Conservation (phyloP, 2,113 vertebrate genomes). For the Poeciliopsis turrubarensis region DNA sequence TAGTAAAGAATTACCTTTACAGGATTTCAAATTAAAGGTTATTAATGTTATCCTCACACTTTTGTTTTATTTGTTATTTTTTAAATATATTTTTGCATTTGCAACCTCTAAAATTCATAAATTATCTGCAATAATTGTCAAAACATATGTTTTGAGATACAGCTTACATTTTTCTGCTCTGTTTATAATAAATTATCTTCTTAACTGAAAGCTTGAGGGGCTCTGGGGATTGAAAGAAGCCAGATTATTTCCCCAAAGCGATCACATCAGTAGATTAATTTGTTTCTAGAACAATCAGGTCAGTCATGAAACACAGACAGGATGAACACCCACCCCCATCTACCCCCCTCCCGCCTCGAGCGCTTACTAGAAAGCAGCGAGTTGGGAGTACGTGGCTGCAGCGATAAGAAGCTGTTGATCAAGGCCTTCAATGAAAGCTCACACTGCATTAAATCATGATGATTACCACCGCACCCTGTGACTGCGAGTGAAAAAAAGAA, state of each 20-base stretch:
- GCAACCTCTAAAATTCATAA: too few species aligned
- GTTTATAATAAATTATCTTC: not conserved
- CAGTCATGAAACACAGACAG: not conserved
- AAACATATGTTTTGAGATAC: too few species aligned
- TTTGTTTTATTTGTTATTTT: too few species aligned
- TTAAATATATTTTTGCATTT: too few species aligned
- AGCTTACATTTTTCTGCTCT: not conserved
- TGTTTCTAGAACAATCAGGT: slow-evolving; percentile 13
- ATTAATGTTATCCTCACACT: too few species aligned
- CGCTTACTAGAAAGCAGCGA: slow-evolving; percentile 5
- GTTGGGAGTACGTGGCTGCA: not conserved
- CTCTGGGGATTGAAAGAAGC: not conserved
- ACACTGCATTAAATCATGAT: slow-evolving; percentile 11
- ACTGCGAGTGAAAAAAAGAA: slow-evolving; percentile 26
- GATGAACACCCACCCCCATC: not conserved
- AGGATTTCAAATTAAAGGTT: too few species aligned
- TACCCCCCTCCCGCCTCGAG: not conserved
- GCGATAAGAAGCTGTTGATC: slow-evolving; percentile 24
- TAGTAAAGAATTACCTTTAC: too few species aligned
- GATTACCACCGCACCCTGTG: not conserved
- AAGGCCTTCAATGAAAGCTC: not conserved
- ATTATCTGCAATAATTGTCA: too few species aligned
- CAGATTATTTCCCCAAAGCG: slow-evolving; percentile 7
- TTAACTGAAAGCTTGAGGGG: not conserved
- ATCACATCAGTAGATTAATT: slow-evolving; percentile 15